These are phyloP conservation scores for Columbina picui DNA, from an alignment of 2,113 vertebrate species.

Conservation along the genomic window DNA sequence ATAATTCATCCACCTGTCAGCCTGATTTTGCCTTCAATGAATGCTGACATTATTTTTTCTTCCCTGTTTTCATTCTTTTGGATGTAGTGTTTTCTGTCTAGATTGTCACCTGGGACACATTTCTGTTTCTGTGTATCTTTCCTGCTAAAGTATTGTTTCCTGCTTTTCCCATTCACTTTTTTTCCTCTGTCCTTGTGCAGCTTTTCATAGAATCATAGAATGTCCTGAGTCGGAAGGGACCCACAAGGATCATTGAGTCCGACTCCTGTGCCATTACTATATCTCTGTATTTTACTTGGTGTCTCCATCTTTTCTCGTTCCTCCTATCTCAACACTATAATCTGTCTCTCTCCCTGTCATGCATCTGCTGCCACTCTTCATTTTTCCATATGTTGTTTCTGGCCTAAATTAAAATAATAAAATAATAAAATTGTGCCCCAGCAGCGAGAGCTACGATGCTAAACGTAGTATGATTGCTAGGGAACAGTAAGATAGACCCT, in stretches of 20 bases:
- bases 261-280: neutral
- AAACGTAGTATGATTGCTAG: accelerated
- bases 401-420: too few relatives aligned
- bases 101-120: neutral
- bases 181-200: neutral
- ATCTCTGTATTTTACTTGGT: neutral
- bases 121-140: neutral
- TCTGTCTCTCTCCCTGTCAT: neutral
- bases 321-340: neutral
- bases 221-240: too few relatives aligned
- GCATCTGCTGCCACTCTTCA: neutral
- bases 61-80: neutral
- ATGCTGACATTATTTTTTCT: neutral
- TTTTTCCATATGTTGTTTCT: neutral
- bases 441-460: neutral
- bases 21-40: neutral
- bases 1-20: constrained; percentile 7
- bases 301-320: neutral
- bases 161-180: neutral
- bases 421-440: neutral
- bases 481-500: accelerated
- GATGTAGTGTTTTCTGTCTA: neutral
- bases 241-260: too few relatives aligned
- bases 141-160: neutral
- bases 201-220: neutral